Base-by-base conservation (phyloP, 1,140 invertebrate genomes). In the Riptortus pedestris region DNA sequence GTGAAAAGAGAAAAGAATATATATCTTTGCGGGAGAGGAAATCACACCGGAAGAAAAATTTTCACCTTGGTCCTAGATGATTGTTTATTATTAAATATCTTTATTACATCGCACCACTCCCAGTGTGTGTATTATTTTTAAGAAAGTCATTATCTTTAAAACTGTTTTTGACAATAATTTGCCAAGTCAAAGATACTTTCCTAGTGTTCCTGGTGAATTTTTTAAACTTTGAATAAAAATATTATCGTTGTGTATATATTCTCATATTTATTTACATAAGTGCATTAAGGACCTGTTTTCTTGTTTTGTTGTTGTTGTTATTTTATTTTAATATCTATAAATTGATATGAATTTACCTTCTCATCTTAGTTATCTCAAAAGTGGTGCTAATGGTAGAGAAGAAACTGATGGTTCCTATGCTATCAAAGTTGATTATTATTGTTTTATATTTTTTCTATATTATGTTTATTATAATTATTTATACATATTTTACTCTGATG, bases 1-100 rank as follows among this genome's bases (percentile, higher is more conserved):
- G 87, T 73, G 77, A 80, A 4, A 84, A 85, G 51, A 78, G 90
- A 33, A 85, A 88, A 69, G 90, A 93, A 72, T 94, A 87, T 71
- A 70, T 85, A 28, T 77, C 77, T 4, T 74, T 80, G 29, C 76
- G 79, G 60, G 81, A 83, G 70, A 79, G 79, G n/a, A 85, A 85
- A 72, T 74, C 78, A 38, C 76, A 80, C 47, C 76, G 80, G 66
- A 74, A 76, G 69, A 79, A 78, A 70, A 80, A 75, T 68, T 81
- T 81, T 70, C 74, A 77, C 71, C 71, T 79, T 38, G 70, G 70
- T 51, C 72, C 71, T 29, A 72, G 72, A 70, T 73, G 68, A 71
- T 69, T 66, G 28, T 55, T 24, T 55, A 24, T 55, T 24, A 24
- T 7, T 55, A 1, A 24, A 55, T 55, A 26, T 55, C 24, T 5